Conservation (phyloP, 2,113 vertebrate species). For the human region GRCh38 chr4:164153501-164154000, state of each 20-base stretch:
- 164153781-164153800: neutral
- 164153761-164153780: neutral
- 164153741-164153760: neutral
- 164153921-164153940: neutral
- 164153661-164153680: neutral
- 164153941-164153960: neutral
- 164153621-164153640: neutral
- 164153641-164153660: neutral
- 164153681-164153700: neutral
- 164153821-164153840: neutral
- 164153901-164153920: neutral
- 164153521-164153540: neutral
- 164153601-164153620: neutral
- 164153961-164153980: neutral
- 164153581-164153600: neutral
- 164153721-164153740: neutral
- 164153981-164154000: neutral
- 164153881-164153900: slow-evolving; percentile 7
- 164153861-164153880: neutral
- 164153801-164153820: neutral
- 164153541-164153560: neutral
- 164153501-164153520: neutral
- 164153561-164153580: neutral
- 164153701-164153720: neutral
- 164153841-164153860: neutral